A percentile compares a stretch with the other conserved stretches of the same genome.
phyloP scores from a whole-genome alignment of 2,797 vertebrate species.

The Nyctibius grandis region DNA sequence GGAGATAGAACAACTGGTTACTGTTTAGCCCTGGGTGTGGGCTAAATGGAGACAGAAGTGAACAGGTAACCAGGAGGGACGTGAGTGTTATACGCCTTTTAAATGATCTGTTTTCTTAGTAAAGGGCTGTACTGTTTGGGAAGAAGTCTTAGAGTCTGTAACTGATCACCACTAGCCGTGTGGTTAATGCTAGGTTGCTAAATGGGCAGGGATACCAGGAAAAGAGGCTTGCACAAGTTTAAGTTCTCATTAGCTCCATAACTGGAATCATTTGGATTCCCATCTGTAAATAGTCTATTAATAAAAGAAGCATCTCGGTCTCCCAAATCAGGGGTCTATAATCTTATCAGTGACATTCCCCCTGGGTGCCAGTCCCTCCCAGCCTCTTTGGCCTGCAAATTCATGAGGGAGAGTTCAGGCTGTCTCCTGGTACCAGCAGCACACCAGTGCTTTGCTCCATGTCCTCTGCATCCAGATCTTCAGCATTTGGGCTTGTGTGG shows the following conservation, averaged over 20 bases:
- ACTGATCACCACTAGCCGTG: not conserved
- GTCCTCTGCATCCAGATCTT: not conserved
- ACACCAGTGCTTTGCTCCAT: not conserved
- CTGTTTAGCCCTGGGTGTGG: no score
- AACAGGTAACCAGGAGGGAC: not conserved
- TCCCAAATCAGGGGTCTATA: not conserved
- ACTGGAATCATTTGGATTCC: not conserved
- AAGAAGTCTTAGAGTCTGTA: not conserved
- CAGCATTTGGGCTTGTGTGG: fast-evolving
- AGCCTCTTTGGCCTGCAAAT: not conserved
- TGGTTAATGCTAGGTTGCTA: not conserved
- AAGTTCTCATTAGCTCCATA: not conserved
- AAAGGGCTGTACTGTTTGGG: not conserved
- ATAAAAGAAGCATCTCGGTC: not conserved
- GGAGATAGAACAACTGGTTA: no score
- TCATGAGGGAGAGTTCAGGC: not conserved
- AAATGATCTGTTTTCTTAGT: not conserved
- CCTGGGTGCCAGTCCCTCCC: not conserved
- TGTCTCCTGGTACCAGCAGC: not conserved
- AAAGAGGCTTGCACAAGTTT: not conserved
- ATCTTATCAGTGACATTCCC: not conserved
- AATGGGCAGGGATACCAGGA: not conserved
- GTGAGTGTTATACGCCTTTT: not conserved
- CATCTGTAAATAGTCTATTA: not conserved
- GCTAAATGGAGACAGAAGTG: no score